Percentiles rank a stretch among this genome's conserved stretches.
phyloP scores from a whole-genome alignment of 1,140 invertebrate species.

The Luehdorfia chinensis region DNA sequence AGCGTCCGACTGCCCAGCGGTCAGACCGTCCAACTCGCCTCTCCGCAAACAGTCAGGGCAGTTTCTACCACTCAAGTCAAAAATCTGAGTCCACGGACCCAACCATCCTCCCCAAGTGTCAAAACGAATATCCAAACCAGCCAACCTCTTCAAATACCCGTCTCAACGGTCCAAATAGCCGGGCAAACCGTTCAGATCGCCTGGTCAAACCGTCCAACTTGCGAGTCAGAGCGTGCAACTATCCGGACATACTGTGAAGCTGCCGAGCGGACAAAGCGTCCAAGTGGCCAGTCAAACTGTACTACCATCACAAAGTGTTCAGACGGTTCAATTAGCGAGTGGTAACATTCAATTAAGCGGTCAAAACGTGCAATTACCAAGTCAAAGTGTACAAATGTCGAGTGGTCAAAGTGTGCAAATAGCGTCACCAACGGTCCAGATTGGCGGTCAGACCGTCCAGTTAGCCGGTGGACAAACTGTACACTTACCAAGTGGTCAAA shows the following conservation, averaged over 20 bases:
- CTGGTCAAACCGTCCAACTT: conserved; percentile 53
- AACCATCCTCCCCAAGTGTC: conserved; percentile 29
- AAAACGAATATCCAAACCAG: conserved; percentile 31
- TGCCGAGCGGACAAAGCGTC: conserved; percentile 64
- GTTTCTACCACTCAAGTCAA: conserved; percentile 36
- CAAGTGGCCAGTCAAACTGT: conserved; percentile 64
- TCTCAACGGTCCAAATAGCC: conserved; percentile 54
- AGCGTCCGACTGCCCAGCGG: conserved; percentile 58
- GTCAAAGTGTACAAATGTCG: conserved; percentile 52
- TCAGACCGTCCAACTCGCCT: conserved; percentile 56
- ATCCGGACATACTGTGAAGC: conserved; percentile 60
- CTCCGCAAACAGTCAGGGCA: conserved; percentile 38
- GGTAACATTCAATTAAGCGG: conserved; percentile 49
- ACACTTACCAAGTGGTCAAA: conserved; percentile 55
- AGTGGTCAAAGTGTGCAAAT: conserved; percentile 56
- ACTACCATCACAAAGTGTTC: conserved; percentile 52
- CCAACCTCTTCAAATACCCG: conserved; percentile 49
- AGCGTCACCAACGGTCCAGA: conserved; percentile 44
- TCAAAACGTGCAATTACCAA: conserved; percentile 45
- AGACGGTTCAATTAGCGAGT: conserved; percentile 56
- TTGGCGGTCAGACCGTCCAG: conserved; percentile 58
- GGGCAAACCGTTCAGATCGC: conserved; percentile 64
- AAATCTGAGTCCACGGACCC: conserved; percentile 29
- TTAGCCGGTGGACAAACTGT: conserved; percentile 53
- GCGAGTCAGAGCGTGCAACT: conserved; percentile 60